Base-by-base conservation (phyloP, 2,113 vertebrate genomes). In the Erythrolamprus reginae region DNA sequence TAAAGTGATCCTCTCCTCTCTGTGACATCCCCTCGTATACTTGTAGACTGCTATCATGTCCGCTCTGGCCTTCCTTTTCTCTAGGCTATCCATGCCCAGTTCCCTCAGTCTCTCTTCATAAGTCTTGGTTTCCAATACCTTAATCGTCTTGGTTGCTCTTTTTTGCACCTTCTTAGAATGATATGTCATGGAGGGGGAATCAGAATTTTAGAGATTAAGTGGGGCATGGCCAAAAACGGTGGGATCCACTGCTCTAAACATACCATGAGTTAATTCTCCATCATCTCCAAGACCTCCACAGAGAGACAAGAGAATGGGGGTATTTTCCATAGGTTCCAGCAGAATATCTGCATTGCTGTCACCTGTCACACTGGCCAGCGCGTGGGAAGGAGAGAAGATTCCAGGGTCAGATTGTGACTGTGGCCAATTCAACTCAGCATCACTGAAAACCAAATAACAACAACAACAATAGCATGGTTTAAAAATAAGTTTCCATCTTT, bases 191-290 rank as follows among this genome's bases (percentile, higher is more conserved):
- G 47, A 5, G 47, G 47, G 47, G 47, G 47, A 4, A 47, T 47
- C 47, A 47, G 47, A 4, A 47, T 47, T 47, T 47, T 47, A 47
- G 47, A 47, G 47, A 47, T 47, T 47, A 47, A 6, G 3, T 47
- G 47, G 47, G 47, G 3, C 47, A 47, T 47, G 47, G 47, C 47
- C 47, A 47, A 47, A 47, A 47, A 47, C 4, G 4, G 47, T 47
- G 47, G 47, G 47, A 47, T 5, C 47, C 47, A 47, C 47, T 47
- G 47, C 0, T 17, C 91, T 5, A 2, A 38, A 93, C 93, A 45
- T 96, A 99, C 99, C 98, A 45, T 88, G 94, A 15, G 97, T 98
- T 92, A 99, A 98, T 89, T 98, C 96, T 89, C 94, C 97, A 95
- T 95, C 97, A 92, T 97, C 96, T 1, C 95, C 96, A 77, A 98